These are phyloP conservation scores for Neosalanx taihuensis DNA, from an alignment of 2,797 vertebrate species.

Conservation along the genomic window DNA sequence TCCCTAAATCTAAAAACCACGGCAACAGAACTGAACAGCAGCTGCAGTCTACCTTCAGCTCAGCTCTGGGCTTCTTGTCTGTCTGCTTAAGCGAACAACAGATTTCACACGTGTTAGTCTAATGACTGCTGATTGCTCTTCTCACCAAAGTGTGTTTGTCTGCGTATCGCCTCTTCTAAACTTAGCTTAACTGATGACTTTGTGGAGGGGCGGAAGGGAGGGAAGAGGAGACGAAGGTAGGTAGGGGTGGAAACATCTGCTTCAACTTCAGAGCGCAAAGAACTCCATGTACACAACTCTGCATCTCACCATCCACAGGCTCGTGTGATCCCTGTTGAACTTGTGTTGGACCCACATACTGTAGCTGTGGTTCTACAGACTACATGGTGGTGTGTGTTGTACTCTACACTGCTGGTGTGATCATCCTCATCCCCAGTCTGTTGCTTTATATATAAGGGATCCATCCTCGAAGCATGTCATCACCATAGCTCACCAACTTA, in stretches of 20 bases:
- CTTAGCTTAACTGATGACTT: conserved; percentile 23
- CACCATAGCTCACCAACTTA: too few species aligned
- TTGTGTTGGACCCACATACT: too few species aligned
- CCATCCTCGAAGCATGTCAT: too few species aligned
- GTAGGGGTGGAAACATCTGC: conserved; percentile 23
- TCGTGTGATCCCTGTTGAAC: background rate
- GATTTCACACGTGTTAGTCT: conserved; percentile 29
- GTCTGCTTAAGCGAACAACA: conserved; percentile 7
- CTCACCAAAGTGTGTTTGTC: conserved; percentile 14
- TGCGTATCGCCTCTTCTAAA: conserved; percentile 5
- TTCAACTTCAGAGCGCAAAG: too few species aligned
- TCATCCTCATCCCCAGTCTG: too few species aligned
- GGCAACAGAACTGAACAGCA: background rate
- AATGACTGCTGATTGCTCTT: conserved; percentile 27
- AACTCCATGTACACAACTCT: background rate
- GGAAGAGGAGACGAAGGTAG: too few species aligned
- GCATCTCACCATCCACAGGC: background rate
- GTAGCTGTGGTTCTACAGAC: too few species aligned
- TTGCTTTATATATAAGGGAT: too few species aligned
- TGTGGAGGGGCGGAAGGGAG: too few species aligned
- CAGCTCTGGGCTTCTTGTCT: background rate
- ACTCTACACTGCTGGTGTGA: too few species aligned
- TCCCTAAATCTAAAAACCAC: too few species aligned
- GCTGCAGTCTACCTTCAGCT: background rate
- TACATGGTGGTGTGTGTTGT: too few species aligned